Percentiles rank a stretch among this genome's conserved stretches.
Conservation (phyloP, 2,888 invertebrate species). For the Sarcophaga rosellei region DNA sequence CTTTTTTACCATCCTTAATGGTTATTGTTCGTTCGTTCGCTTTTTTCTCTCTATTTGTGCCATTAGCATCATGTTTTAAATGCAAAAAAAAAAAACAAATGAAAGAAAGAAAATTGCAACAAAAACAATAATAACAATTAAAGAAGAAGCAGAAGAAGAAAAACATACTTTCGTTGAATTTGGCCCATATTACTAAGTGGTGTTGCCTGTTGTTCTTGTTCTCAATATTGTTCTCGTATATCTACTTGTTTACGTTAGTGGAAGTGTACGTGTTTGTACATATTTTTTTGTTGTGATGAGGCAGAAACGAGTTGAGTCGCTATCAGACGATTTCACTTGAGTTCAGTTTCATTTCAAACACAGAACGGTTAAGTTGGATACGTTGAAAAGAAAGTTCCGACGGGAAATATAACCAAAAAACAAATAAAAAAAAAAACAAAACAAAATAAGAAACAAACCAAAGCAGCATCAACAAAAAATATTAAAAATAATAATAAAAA, state of each 20-base stretch:
- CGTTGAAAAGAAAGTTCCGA: conserved; percentile 58
- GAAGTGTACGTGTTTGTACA: neutral
- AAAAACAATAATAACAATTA: conserved; percentile 1
- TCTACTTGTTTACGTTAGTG: neutral
- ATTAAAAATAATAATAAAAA: neutral
- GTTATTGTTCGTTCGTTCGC: neutral
- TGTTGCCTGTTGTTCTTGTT: conserved; percentile 60
- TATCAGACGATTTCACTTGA: conserved; percentile 60
- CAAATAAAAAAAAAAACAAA: conserved; percentile 23
- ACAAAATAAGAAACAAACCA: conserved; percentile 30
- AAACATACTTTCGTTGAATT: conserved; percentile 56
- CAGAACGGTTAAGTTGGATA: conserved; percentile 68
- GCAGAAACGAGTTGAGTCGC: conserved; percentile 65
- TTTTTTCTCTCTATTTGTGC: neutral
- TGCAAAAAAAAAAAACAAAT: too few species aligned
- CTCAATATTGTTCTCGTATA: conserved; percentile 28
- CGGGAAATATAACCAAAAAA: conserved; percentile 41
- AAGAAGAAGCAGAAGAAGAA: conserved; percentile 10
- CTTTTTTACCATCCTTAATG: conserved; percentile 3
- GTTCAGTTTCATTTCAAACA: conserved; percentile 67
- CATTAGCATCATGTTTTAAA: conserved; percentile 30
- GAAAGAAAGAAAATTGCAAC: conserved; percentile 1
- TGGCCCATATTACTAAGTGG: conserved; percentile 64
- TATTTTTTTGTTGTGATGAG: conserved; percentile 61
- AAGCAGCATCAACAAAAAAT: conserved; percentile 27